Base-by-base conservation (phyloP, 2,888 invertebrate species). In the Cactoblastis cactorum region DNA sequence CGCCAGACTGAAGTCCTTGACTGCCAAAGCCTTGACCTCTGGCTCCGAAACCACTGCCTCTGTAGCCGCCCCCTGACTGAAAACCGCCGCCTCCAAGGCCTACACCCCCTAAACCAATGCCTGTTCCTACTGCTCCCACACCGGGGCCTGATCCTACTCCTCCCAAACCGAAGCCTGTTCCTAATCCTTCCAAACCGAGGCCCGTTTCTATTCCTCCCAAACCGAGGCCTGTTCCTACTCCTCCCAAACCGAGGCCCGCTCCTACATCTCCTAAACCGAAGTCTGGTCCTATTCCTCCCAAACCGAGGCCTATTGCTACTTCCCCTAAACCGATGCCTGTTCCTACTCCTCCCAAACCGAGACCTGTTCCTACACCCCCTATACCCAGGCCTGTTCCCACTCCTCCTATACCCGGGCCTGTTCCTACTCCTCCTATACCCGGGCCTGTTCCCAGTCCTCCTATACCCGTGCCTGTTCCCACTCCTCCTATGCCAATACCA, bases 21-120 rank as follows among this genome's bases (percentile, higher is more conserved):
- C 47, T 50, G 0, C 58, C 59, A 18, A 48, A 57, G 0, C 60
- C 61, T 2, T 48, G 47, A 33, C 45, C 34, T 3, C 62, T 59
- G 11, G 41, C 24, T n/a, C 51, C 52, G 12, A 46, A 45, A 0
- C 49, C 53, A 5, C 50, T 33, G 48, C 24, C 17, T n/a, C 55
- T 55, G 41, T 15, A 54, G n/a, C 54, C 45, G 8, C 50, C 48
- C 8, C 57, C 55, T 11, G 38, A 52, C 22, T 53, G 52, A 15
- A 37, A 50, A 18, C 35, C 53, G 0, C 47, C 53, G 0, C 47
- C 53, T 2, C 17, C 45, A 3, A 32, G 32, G 1, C 38, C 39
- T 17, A 17, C 39, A 11, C 12, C 39, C 3, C 39, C 39, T 1
- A n/a, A n/a, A n/a, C n/a, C n/a, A n/a, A n/a, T n/a, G n/a, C n/a